Percentiles rank a stretch among this genome's conserved stretches.
phyloP scores from a whole-genome alignment of 2,888 invertebrate species.

The Amphipoea lucens region DNA sequence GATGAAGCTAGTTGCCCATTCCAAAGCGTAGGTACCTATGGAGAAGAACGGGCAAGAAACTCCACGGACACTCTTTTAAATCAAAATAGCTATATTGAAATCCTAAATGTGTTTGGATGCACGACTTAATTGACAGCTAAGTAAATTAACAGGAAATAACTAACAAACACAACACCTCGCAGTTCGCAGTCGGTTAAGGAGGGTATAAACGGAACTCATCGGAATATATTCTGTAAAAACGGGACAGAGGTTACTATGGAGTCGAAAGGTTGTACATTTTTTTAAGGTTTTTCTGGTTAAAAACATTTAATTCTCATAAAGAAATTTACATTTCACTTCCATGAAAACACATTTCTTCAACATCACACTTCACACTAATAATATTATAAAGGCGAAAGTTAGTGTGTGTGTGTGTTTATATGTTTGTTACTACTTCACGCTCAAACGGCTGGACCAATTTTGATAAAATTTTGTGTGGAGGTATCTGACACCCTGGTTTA shows the following conservation, averaged over 20 bases:
- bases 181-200: slow-evolving; percentile 76
- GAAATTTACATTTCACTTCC: no score
- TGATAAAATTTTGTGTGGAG: no score
- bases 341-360: no score
- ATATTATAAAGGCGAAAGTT: no score
- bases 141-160: slow-evolving; percentile 41
- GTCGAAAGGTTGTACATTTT: slow-evolving; percentile 39
- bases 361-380: no score
- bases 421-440: no score
- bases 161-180: slow-evolving; percentile 63
- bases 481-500: no score
- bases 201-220: slow-evolving; percentile 85
- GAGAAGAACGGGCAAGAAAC: not conserved
- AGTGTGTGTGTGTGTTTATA: no score
- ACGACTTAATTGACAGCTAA: slow-evolving; percentile 8
- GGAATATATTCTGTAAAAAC: slow-evolving; percentile 85
- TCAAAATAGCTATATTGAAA: not conserved
- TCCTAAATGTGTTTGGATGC: not conserved
- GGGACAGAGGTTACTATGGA: slow-evolving; percentile 69
- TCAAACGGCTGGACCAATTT: no score
- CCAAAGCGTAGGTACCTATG: not conserved
- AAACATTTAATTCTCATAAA: no score
- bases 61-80: not conserved
- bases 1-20: not conserved
- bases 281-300: not conserved